Conservation (phyloP, 1,140 invertebrate genomes). For the Brachionus plicatilis region DNA sequence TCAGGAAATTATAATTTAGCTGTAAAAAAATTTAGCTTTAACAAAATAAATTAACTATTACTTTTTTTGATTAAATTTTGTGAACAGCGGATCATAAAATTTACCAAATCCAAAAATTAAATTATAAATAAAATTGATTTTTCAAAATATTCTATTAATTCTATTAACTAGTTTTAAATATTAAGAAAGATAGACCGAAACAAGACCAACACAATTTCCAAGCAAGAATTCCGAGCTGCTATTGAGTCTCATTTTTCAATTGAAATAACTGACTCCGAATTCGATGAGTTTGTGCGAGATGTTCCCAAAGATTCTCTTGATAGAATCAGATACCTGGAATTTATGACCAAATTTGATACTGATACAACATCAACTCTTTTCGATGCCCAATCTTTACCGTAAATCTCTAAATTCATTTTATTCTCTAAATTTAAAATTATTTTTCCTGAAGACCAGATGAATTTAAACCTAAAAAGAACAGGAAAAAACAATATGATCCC, state of each 20-base stretch:
- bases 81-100: no score
- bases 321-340: constrained; percentile 52
- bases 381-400: constrained; percentile 16
- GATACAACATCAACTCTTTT: constrained; percentile 44
- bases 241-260: constrained; percentile 52
- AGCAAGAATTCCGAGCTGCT: constrained; percentile 54
- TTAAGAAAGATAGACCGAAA: constrained; percentile 52
- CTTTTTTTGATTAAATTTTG: no score
- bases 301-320: constrained; percentile 52
- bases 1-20: no score
- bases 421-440: background rate
- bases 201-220: constrained; percentile 47
- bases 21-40: no score
- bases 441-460: background rate
- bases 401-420: background rate
- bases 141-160: no score
- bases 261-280: constrained; percentile 51
- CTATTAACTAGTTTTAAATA: background rate
- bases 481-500: constrained; percentile 1
- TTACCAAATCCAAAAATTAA: background rate
- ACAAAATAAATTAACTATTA: no score
- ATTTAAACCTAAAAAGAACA: background rate
- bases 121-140: background rate
- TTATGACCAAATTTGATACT: constrained; percentile 55
- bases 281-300: constrained; percentile 48